Evolutionary conservation across 2,888 invertebrate genomes (phyloP), one percentile per base, ranked within the genome.

Genomic region (Geotrupes spiniger): DNA sequence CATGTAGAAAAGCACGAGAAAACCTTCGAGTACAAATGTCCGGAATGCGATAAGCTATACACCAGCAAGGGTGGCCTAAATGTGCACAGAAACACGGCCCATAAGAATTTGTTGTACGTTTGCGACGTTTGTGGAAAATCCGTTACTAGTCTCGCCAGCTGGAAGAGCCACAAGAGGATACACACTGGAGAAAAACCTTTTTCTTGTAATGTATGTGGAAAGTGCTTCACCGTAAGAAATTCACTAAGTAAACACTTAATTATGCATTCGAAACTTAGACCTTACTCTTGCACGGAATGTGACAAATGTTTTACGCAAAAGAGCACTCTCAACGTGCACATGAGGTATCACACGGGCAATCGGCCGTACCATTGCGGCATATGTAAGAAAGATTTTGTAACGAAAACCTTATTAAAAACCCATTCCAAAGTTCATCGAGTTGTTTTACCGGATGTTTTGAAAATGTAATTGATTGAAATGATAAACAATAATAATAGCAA

Each of bases 11-110:
- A 40, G 12, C 25, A 40, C 14, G 40, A 21, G 2, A 14, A 6
- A 4, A 21, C 21, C 3, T 3, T 25, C 5, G 14, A 27, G 10
- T 40, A 16, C 27, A 8, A 8, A 11, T 57, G 57, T 21, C 41
- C 45, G 8, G 49, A 52, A 5, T 57, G 57, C 26, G 51, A 47
- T 1, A 56, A 57, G 17, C 21, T 25, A n/a, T 37, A 51, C 0
- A 81, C 77, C 51, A 84, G 83, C 60, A 76, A 80, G 52, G 83
- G 85, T 47, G 82, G 85, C 55, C 74, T 91, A 41, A 77, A 84
- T 61, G 79, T 12, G 26, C 40, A 40, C 27, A 12, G 11, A 10
- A 27, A n/a, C 8, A 12, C 9, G 11, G 26, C 12, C 17, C 25
- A 27, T 9, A 27, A 27, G 1, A 14, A 26, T 11, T 14, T n/a